Evolutionary conservation across 30 jellyfish, hydroid and myxozoan species (phyloP).

Genomic region (Catostylus mosaicus): DNA sequence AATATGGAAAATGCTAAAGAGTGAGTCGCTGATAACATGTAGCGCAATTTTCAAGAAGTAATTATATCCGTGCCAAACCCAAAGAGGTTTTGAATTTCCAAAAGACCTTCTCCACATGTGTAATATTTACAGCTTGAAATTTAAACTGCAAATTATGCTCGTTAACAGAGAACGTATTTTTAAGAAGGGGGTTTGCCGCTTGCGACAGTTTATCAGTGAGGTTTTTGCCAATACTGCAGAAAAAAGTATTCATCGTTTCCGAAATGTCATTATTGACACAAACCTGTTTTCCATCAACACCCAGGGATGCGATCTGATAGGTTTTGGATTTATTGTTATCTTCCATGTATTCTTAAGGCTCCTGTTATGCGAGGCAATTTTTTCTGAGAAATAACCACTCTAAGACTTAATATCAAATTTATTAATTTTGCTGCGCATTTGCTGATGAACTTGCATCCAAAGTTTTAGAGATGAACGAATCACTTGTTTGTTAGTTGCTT

Average conservation of each 20-base stretch:
- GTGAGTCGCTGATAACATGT: conserved; percentile 1
- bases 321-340: conserved; percentile 31
- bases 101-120: conserved; percentile 12
- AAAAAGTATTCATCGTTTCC: conserved; percentile 20
- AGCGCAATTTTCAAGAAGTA: conserved; percentile 9
- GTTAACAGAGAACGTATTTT: conserved; percentile 14
- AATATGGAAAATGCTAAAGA: not conserved
- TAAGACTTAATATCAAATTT: not conserved
- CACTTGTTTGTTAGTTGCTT: not conserved
- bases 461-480: conserved; percentile 6
- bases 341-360: not conserved
- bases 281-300: conserved; percentile 30
- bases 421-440: conserved; percentile 6
- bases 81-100: conserved; percentile 15
- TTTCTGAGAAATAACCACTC: not conserved
- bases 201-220: conserved; percentile 26
- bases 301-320: conserved; percentile 17
- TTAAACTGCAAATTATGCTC: conserved; percentile 3
- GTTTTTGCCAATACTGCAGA: conserved; percentile 20
- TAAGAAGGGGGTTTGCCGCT: conserved; percentile 3
- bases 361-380: not conserved
- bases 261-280: conserved; percentile 27
- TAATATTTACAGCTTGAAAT: not conserved
- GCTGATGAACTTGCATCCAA: conserved; percentile 31
- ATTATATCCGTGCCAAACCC: conserved; percentile 27